These are phyloP conservation scores for Bombus balteatus DNA, from an alignment of 1,140 invertebrate species.

Conservation along the genomic window DNA sequence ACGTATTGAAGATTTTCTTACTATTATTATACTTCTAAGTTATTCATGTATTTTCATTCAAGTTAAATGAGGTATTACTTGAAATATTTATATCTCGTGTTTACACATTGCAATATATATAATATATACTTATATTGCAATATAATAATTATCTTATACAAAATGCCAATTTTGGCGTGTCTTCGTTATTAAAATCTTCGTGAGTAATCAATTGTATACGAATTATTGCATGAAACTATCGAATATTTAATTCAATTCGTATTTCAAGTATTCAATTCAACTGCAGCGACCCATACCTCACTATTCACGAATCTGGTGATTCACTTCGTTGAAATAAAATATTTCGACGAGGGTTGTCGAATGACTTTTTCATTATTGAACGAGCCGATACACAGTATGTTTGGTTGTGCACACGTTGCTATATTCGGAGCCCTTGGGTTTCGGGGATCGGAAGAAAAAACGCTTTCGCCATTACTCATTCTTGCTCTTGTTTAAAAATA, in stretches of 20 bases:
- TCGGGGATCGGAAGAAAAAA: constrained; percentile 46
- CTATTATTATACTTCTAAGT: background rate
- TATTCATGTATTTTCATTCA: background rate
- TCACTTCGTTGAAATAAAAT: background rate
- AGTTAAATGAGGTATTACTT: too few relatives aligned
- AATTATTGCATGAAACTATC: background rate
- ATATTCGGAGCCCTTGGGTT: constrained; percentile 47
- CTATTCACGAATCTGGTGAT: background rate
- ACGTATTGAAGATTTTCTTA: too few relatives aligned
- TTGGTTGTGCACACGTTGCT: constrained; percentile 32
- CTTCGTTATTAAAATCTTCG: background rate
- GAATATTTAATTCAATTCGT: background rate
- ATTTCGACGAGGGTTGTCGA: background rate
- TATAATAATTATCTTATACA: too few relatives aligned
- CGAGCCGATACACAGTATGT: constrained; percentile 32
- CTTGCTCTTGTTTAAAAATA: constrained; percentile 69
- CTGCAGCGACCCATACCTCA: background rate
- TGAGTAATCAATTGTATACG: background rate
- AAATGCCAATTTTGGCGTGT: too few relatives aligned
- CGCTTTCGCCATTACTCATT: constrained; percentile 68
- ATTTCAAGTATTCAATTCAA: background rate
- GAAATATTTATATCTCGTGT: too few relatives aligned
- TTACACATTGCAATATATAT: too few relatives aligned
- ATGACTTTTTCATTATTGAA: constrained; percentile 9
- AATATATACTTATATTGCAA: too few relatives aligned